These are phyloP conservation scores for Mantis religiosa DNA, from an alignment of 2,888 invertebrate genomes.

Conservation along the genomic window DNA sequence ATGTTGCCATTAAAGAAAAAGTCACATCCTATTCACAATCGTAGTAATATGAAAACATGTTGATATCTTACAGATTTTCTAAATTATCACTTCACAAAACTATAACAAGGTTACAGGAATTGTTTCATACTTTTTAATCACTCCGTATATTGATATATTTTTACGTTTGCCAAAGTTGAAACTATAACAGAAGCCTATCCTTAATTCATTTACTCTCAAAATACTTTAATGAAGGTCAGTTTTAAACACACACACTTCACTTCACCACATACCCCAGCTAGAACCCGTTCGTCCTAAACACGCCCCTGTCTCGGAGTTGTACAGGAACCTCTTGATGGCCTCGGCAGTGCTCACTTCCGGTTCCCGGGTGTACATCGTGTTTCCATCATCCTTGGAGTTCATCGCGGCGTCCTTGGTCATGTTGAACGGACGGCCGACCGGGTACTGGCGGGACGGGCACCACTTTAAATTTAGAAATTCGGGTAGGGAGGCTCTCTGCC, in stretches of 20 bases:
- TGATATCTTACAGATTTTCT: no score
- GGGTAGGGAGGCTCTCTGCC: background rate
- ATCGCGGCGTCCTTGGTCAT: background rate
- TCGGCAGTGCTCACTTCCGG: constrained; percentile 56
- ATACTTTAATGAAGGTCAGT: no score
- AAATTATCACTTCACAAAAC: no score
- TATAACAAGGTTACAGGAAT: no score
- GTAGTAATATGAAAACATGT: no score
- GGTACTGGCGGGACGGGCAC: background rate
- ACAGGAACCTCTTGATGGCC: constrained; percentile 63
- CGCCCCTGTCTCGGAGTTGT: constrained; percentile 68
- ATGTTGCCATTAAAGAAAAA: no score
- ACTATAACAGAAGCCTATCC: no score
- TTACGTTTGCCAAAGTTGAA: no score
- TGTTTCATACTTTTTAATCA: no score
- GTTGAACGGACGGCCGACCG: background rate
- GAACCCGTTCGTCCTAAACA: constrained; percentile 72
- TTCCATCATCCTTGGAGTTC: constrained; percentile 36
- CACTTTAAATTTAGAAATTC: constrained; percentile 1
- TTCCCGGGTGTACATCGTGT: constrained; percentile 55
- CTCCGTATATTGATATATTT: no score
- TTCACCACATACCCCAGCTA: constrained; percentile 68
- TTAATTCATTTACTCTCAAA: no score
- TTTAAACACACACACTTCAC: background rate
- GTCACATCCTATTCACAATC: no score